Evolutionary conservation across 2,797 vertebrate species (phyloP), one percentile per base, ranked within the genome.

Genomic region (Anableps anableps): DNA sequence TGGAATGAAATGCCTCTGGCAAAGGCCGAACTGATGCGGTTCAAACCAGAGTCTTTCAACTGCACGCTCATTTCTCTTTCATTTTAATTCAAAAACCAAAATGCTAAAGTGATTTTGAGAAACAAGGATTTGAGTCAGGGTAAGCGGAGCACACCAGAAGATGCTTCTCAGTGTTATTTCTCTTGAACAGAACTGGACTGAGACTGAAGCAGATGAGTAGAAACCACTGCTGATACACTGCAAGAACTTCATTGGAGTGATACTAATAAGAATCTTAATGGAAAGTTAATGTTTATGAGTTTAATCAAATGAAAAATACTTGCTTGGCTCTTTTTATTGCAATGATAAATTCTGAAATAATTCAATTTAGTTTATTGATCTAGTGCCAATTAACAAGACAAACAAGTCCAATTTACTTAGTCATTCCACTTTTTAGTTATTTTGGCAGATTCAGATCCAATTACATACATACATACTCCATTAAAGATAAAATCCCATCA

Each of bases 1-100:
- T 79, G 74, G 79, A 85, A 85, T 77, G 70, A 81, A 79, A 78
- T 0, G 81, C 81, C 75, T 77, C 29, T 6, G 79, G 88, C 81
- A 66, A 75, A 43, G 79, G 62, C 14, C 48, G n/a, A 64, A 76
- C 10, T 53, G 43, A 75, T 36, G 14, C 68, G 58, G 79, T 71
- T 73, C 53, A 77, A 86, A 80, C 41, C 43, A 66, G 16, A 62
- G 17, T 51, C 70, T 53, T 41, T 23, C 51, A 71, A 16, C 64
- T 3, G 23, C 2, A 4, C 29, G 77, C 16, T 75, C 50, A 78
- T 84, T 88, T 82, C 26, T 74, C 73, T 81, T 23, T 53, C 38
- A 1, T n/a, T 78, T 88, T 71, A 64, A 76, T 76, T 50, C 6
- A 11, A 50, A 23, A 68, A 77, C 34, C 16, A 47, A 48, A 62